phyloP scores from a whole-genome alignment of 2,888 invertebrate species.

The Andrena camellia region DNA sequence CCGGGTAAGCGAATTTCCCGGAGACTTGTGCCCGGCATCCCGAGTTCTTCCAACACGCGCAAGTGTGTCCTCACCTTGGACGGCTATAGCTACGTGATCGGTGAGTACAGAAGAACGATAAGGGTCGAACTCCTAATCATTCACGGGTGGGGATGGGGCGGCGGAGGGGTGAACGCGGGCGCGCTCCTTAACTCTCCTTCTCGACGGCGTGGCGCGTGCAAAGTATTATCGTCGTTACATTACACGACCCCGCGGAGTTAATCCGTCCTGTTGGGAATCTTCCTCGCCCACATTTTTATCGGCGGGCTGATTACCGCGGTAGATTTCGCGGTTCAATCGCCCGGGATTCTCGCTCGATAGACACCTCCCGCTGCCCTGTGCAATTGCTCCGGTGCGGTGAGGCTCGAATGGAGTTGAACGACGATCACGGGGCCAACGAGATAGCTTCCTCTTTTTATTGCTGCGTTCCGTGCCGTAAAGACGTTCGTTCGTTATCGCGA shows the following conservation, averaged over 20 bases:
- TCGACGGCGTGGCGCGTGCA: constrained; percentile 30
- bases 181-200: constrained; percentile 44
- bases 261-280: background rate
- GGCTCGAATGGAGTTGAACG: background rate
- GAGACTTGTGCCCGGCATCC: constrained; percentile 78
- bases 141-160: background rate
- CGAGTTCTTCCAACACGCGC: constrained; percentile 87
- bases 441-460: constrained; percentile 10
- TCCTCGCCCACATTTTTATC: constrained; percentile 12
- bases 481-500: constrained; percentile 9
- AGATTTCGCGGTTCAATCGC: constrained; percentile 6
- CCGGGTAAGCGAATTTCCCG: constrained; percentile 76
- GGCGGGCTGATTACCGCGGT: background rate
- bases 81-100: constrained; percentile 95
- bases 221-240: constrained; percentile 44
- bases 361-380: background rate
- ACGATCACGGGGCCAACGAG: background rate
- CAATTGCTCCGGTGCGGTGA: background rate
- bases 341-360: background rate
- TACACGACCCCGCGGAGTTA: constrained; percentile 3
- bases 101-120: constrained; percentile 84
- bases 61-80: constrained; percentile 94
- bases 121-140: constrained; percentile 39
- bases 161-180: background rate
- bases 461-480: constrained; percentile 13